Evolutionary conservation across 1,140 invertebrate species (phyloP), one percentile per base, ranked within the genome.

Genomic region (Microplitis mediator): DNA sequence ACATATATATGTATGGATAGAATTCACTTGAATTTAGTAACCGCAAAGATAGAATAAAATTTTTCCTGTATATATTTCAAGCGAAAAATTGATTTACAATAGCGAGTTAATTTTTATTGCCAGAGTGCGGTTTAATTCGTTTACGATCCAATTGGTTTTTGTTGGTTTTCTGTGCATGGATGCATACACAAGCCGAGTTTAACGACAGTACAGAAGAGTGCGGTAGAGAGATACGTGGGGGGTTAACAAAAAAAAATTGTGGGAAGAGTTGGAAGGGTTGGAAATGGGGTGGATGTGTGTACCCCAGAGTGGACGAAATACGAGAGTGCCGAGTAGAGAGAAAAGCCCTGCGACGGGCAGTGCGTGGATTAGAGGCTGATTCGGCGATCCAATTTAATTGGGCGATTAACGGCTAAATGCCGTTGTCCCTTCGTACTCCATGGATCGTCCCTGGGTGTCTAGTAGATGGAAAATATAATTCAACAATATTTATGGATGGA

Each of bases 331-430:
- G 23, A 23, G 23, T 31, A 3, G 60, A 62, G 60, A 62, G 60
- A 13, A 62, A 62, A 62, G 14, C 56, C 56, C 56, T 58, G 31
- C 8, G 56, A 31, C 56, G 56, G 23, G 8, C 56, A 78, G 75
- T 71, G 75, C 63, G 54, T 71, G 80, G 76, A 84, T 85, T 85
- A 85, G 81, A 83, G 79, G 82, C 80, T 83, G 85, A 86, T 87
- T 80, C 83, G 75, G 78, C 78, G 78, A 83, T 86, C 81, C 84
- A 81, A 86, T 86, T 87, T 86, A 87, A 87, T 87, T 86, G 85
- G 82, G 82, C 85, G 85, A 87, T 87, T 86, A 86, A 86, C 84
- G 81, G 84, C 80, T 84, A 85, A 86, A 85, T 83, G 82, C 79
- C 79, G 79, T 73, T 78, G 76, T 52, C 56, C 56, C 56, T 60